Percentiles rank a stretch among this genome's conserved stretches.
These are phyloP conservation scores for Peromyscus maniculatus DNA, from an alignment of 2,113 vertebrate genomes.

Conservation along the genomic window DNA sequence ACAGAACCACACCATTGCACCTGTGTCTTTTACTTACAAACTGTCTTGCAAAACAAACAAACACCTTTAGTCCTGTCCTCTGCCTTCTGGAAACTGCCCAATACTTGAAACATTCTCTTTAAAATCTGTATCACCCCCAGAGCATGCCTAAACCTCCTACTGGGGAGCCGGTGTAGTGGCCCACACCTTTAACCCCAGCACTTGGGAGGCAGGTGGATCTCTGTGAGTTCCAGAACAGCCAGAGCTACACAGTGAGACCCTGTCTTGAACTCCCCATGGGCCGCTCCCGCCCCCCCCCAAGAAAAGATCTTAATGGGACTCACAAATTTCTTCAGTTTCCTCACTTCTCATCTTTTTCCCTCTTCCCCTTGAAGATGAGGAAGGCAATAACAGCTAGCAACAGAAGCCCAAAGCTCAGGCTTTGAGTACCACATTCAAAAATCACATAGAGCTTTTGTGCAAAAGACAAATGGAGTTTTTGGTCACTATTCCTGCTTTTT, in stretches of 20 bases:
- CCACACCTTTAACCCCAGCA: not conserved
- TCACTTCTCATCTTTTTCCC: not conserved
- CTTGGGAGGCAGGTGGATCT: not conserved
- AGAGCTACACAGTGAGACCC: not conserved
- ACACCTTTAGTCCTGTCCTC: not conserved
- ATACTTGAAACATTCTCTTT: conserved; percentile 47
- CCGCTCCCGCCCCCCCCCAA: not conserved
- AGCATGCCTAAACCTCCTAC: not conserved
- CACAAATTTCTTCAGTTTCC: not conserved
- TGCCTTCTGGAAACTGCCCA: conserved; percentile 19
- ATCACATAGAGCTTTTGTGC: not conserved
- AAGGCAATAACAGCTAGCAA: conserved; percentile 24
- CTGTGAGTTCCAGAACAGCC: not conserved
- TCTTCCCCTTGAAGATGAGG: not conserved
- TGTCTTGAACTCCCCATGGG: not conserved
- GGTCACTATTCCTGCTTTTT: not conserved
- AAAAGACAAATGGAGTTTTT: not conserved
- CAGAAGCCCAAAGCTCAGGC: not conserved
- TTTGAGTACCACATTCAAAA: not conserved
- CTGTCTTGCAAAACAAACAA: conserved; percentile 26
- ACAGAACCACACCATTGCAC: not conserved
- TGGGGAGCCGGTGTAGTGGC: not conserved
- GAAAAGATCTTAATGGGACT: not conserved
- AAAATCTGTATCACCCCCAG: not conserved
- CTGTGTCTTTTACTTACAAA: not conserved